Evolutionary conservation across 2,113 vertebrate species (phyloP).

Genomic region (Pelobates fuscus): DNA sequence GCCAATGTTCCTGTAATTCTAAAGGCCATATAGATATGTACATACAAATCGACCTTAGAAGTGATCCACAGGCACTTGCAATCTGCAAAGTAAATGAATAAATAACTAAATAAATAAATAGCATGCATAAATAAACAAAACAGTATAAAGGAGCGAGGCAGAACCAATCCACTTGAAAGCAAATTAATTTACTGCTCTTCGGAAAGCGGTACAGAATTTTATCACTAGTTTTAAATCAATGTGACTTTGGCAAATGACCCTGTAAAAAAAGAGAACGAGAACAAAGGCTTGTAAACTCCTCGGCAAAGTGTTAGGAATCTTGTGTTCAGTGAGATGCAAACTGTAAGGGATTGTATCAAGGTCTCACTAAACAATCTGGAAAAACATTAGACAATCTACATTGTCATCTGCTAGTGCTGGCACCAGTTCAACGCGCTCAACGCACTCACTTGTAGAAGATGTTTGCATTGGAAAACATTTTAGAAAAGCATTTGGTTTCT

Average conservation of each 20-base stretch:
- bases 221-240: conserved; percentile 16
- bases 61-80: too few species aligned
- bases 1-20: too few species aligned
- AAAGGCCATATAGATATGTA: too few species aligned
- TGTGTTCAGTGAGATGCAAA: neutral
- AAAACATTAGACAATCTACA: neutral
- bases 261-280: neutral
- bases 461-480: neutral
- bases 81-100: neutral
- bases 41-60: too few species aligned
- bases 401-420: neutral
- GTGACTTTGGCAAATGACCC: conserved; percentile 37
- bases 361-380: neutral
- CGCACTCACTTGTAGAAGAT: too few species aligned
- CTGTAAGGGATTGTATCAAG: neutral
- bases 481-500: neutral
- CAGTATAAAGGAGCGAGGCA: neutral
- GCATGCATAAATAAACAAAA: neutral
- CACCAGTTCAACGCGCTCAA: neutral
- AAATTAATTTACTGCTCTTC: conserved; percentile 33
- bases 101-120: too few species aligned
- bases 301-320: neutral
- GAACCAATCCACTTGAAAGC: conserved; percentile 31
- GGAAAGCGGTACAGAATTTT: neutral
- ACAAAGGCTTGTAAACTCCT: neutral